Percentiles rank a stretch among this genome's conserved stretches.
Conservation (phyloP, 2,888 invertebrate species). For the Mayetiola destructor region DNA sequence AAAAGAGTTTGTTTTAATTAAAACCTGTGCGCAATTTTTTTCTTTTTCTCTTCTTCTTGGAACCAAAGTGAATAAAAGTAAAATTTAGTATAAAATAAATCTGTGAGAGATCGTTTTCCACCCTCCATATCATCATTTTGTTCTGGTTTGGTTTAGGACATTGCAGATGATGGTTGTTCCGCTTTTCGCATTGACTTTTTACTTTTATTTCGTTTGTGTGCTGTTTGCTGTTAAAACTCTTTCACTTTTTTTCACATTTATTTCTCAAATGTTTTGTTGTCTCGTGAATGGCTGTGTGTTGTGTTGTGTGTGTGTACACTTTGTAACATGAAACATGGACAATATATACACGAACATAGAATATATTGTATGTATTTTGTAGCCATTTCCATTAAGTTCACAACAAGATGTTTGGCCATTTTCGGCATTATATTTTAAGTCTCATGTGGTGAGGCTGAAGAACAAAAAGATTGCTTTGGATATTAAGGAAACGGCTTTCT, state of each 20-base stretch:
- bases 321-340: not conserved
- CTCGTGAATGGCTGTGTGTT: no score
- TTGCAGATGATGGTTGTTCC: not conserved
- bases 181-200: not conserved
- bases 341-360: no score
- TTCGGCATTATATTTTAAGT: conserved; percentile 3
- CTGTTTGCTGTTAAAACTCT: not conserved
- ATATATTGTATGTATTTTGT: no score
- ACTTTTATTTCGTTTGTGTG: not conserved
- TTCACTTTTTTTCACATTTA: not conserved
- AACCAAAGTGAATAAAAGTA: conserved; percentile 10
- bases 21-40: not conserved
- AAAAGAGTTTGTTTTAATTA: conserved; percentile 12
- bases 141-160: no score
- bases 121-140: no score
- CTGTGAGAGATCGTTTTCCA: no score
- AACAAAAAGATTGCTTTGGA: conserved; percentile 10
- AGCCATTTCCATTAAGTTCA: not conserved
- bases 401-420: conserved; percentile 4
- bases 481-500: conserved; percentile 11
- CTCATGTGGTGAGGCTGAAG: conserved; percentile 7
- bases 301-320: not conserved
- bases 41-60: not conserved
- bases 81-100: conserved; percentile 8
- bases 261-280: no score